Evolutionary conservation across 2,797 vertebrate genomes (phyloP).

Genomic region (Stomatorhinus walkeri): DNA sequence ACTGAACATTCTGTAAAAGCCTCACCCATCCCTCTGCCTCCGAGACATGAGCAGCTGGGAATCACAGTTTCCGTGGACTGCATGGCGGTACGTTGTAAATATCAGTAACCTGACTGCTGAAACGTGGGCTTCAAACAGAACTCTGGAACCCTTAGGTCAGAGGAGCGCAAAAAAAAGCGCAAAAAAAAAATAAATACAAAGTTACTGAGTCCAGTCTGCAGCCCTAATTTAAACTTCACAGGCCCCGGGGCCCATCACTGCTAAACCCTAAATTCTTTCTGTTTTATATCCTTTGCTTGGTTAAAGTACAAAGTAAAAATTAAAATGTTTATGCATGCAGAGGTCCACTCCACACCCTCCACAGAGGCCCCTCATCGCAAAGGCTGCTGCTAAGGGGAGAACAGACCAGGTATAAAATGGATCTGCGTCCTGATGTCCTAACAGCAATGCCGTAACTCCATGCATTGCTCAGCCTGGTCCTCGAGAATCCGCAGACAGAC

Average conservation of each 20-base stretch:
- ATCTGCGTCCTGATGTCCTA: background rate
- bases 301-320: background rate
- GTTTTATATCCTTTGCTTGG: background rate
- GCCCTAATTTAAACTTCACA: background rate
- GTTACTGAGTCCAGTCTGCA: background rate
- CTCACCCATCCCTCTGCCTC: background rate
- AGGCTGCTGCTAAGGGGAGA: background rate
- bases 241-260: constrained; percentile 19
- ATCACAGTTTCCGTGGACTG: background rate
- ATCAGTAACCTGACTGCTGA: background rate
- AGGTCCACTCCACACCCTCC: background rate
- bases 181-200: background rate
- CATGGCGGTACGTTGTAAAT: background rate
- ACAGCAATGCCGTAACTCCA: background rate
- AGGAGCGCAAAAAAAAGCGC: background rate
- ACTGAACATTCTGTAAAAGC: background rate
- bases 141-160: background rate
- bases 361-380: background rate
- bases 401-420: background rate
- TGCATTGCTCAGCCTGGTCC: background rate
- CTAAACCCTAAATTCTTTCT: constrained; percentile 47
- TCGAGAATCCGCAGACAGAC: background rate
- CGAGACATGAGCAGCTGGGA: background rate
- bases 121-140: background rate
- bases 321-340: background rate